These are phyloP conservation scores for Drosophila burlai DNA, from an alignment of 1,140 invertebrate species.

Conservation along the genomic window DNA sequence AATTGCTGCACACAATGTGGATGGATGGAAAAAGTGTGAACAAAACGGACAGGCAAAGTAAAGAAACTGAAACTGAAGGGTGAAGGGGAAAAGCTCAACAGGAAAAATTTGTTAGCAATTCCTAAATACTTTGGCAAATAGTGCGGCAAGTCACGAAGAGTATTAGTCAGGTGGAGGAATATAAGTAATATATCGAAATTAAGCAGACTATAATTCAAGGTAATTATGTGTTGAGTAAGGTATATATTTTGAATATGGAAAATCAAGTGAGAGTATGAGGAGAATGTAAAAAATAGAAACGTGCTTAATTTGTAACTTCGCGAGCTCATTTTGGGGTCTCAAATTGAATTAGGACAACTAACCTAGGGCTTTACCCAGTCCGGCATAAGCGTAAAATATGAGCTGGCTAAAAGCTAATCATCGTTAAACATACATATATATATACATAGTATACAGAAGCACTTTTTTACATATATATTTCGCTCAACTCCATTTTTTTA, in stretches of 20 bases:
- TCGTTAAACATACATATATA: slow-evolving; percentile 43
- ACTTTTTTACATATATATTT: slow-evolving; percentile 29
- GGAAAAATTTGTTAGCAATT: slow-evolving; percentile 18
- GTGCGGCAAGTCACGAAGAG: slow-evolving; percentile 2
- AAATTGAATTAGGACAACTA: slow-evolving; percentile 24
- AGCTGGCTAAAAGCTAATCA: slow-evolving; percentile 51
- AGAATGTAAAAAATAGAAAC: neutral
- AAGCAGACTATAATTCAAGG: neutral
- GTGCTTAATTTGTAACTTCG: neutral
- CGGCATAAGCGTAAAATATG: slow-evolving; percentile 44
- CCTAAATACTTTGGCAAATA: slow-evolving; percentile 5
- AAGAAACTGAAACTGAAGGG: neutral
- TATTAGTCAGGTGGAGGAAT: neutral
- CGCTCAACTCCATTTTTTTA: slow-evolving; percentile 19
- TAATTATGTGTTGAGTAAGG: neutral
- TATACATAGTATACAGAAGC: slow-evolving; percentile 57
- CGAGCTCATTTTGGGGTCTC: slow-evolving; percentile 18
- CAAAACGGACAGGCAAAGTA: neutral
- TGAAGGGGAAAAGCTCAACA: neutral
- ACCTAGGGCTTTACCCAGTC: slow-evolving; percentile 29
- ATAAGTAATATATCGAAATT: neutral
- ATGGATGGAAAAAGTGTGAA: slow-evolving; percentile 25
- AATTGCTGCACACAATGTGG: slow-evolving; percentile 38
- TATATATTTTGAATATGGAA: neutral
- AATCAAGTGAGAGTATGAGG: neutral